Evolutionary conservation across 2,797 vertebrate species (phyloP).

Genomic region (Pristis pectinata): DNA sequence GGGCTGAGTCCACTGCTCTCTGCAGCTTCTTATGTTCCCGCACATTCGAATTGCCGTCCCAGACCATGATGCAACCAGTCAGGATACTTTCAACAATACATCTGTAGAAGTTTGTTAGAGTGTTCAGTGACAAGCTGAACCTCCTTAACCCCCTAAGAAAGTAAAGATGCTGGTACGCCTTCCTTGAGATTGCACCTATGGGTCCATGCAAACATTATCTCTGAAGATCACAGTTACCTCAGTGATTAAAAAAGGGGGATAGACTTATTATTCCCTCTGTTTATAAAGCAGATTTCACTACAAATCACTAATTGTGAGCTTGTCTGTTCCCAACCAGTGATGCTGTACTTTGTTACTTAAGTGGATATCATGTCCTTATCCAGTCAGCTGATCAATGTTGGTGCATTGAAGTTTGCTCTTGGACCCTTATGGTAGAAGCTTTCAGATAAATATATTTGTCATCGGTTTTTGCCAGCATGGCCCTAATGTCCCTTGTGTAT

Average conservation of each 20-base stretch:
- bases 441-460: neutral
- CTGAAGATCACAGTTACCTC: neutral
- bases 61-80: no score
- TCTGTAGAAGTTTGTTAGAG: no score
- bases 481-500: slow-evolving; percentile 36
- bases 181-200: no score
- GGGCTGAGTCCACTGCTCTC: no score
- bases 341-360: neutral
- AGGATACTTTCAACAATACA: no score
- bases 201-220: neutral
- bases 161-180: no score
- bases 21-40: no score
- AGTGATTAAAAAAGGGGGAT: neutral
- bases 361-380: neutral
- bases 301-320: neutral
- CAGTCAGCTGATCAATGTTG: neutral
- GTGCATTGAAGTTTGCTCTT: no score
- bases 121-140: no score
- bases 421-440: neutral
- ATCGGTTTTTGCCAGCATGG: no score
- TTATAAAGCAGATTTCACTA: neutral
- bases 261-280: neutral
- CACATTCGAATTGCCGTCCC: no score
- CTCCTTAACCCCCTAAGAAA: no score
- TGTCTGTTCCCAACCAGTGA: neutral